Evolutionary conservation across 2,797 vertebrate genomes (phyloP), one percentile per base, ranked within the genome.

Genomic region (Tympanoctomys barrerae): DNA sequence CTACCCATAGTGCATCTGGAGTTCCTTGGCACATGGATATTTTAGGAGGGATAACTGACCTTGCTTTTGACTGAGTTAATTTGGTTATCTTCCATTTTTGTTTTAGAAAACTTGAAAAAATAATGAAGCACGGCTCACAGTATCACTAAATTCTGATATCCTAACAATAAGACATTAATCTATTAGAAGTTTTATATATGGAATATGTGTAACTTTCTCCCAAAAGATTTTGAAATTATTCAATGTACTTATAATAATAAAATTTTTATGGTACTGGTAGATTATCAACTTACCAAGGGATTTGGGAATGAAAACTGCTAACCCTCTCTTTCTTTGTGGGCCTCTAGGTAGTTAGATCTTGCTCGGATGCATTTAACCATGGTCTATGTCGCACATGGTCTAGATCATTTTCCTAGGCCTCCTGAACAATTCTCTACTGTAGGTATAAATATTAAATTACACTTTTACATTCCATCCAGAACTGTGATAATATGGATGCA

Each of bases 241-340:
- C 88, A 57, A 8, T 85, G 59, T 16, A 77, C 90, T 93, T 91
- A 83, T 9, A 42, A 49, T 31, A 73, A 42, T 73, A 71, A 70
- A 36, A 2, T 6, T 71, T 73, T 10, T 49, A 77, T 18, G 62
- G 80, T 66, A 61, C 46, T 52, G 4, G 5, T 33, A 88, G 54
- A 16, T 78, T 89, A 86, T 90, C 86, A 94, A 88, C 2, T 59
- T 84, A 93, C 89, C 62, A 42, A 75, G 10, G 11, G 12, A 85
- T 89, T 73, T n/a, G 26, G 12, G 28, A 97, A 92, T 93, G 42
- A 96, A 97, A 93, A 78, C 24, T 81, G 24, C 54, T 79, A 57
- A 86, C 33, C 12, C 16, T 89, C 7, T 42, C 79, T 66, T 88
- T 79, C 89, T n/a, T 33, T 46, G 33, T 7, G 46, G 46, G 18